These are phyloP conservation scores for Daktulosphaira vitifoliae DNA, from an alignment of 1,140 invertebrate genomes.

Conservation along the genomic window DNA sequence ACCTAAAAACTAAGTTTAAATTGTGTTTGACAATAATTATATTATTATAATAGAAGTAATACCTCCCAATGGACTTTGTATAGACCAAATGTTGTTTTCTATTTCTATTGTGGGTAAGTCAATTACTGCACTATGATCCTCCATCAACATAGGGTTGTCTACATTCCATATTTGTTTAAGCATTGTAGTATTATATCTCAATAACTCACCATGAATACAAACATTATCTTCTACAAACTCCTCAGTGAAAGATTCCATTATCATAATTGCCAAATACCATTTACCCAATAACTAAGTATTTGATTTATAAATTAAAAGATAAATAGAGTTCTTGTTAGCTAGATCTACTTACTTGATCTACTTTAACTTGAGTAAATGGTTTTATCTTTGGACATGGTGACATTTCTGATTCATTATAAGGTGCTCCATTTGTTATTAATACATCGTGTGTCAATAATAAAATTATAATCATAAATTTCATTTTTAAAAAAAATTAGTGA, in stretches of 20 bases:
- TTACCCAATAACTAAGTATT: slow-evolving; percentile 36
- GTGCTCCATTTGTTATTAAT: neutral
- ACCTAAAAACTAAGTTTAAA: slow-evolving; percentile 26
- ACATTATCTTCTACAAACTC: slow-evolving; percentile 36
- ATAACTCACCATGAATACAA: slow-evolving; percentile 37
- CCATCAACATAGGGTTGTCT: slow-evolving; percentile 22
- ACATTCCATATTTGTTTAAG: slow-evolving; percentile 37
- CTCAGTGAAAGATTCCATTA: slow-evolving; percentile 37
- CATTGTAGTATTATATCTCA: slow-evolving; percentile 32
- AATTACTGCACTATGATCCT: slow-evolving; percentile 32
- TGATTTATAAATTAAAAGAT: too few species aligned
- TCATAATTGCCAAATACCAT: slow-evolving; percentile 37
- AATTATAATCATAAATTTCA: too few species aligned
- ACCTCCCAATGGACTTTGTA: slow-evolving; percentile 39
- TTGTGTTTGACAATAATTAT: neutral
- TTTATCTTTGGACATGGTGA: slow-evolving; percentile 20
- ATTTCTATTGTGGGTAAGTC: slow-evolving; percentile 36
- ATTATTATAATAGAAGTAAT: neutral
- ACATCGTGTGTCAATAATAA: too few species aligned
- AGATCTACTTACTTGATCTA: neutral
- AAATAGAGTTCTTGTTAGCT: too few species aligned
- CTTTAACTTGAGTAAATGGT: neutral
- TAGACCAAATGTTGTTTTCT: slow-evolving; percentile 34
- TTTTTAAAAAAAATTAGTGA: too few species aligned
- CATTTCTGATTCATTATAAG: neutral